These are phyloP conservation scores for Dryobates pubescens DNA, from an alignment of 2,797 vertebrate genomes.

Conservation along the genomic window DNA sequence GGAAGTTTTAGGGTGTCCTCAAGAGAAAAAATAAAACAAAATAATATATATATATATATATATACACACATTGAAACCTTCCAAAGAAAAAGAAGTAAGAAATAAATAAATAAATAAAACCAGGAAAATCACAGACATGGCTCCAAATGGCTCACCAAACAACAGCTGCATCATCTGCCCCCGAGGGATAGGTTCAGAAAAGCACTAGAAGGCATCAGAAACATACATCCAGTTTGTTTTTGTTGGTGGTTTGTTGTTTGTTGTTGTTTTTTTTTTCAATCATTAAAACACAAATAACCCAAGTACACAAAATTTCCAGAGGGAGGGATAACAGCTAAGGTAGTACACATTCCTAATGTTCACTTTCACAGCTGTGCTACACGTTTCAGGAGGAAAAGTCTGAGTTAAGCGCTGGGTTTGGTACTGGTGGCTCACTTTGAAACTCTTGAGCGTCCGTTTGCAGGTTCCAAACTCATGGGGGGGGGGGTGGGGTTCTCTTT, in stretches of 20 bases:
- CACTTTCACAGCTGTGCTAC: conserved; percentile 98
- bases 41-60: conserved; percentile 79
- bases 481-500: conserved; percentile 49
- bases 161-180: conserved; percentile 79
- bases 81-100: neutral
- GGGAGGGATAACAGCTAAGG: conserved; percentile 85
- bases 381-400: conserved; percentile 85
- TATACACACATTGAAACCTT: conserved; percentile 90
- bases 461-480: conserved; percentile 78
- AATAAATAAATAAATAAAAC: neutral
- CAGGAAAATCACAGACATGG: conserved; percentile 82
- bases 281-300: conserved; percentile 85
- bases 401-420: conserved; percentile 83
- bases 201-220: conserved; percentile 85
- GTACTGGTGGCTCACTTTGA: conserved; percentile 86
- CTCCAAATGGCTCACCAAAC: conserved; percentile 85
- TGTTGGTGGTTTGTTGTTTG: too few species aligned
- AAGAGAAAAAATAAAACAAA: conserved; percentile 67
- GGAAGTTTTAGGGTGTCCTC: conserved; percentile 81
- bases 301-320: conserved; percentile 83
- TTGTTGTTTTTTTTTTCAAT: conserved; percentile 64
- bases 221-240: conserved; percentile 81
- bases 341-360: conserved; percentile 92
- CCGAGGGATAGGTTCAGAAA: conserved; percentile 81
- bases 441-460: conserved; percentile 80